Evolutionary conservation across 2,797 vertebrate species (phyloP), one percentile per base, ranked within the genome.

Genomic region (Sparidentex hasta): DNA sequence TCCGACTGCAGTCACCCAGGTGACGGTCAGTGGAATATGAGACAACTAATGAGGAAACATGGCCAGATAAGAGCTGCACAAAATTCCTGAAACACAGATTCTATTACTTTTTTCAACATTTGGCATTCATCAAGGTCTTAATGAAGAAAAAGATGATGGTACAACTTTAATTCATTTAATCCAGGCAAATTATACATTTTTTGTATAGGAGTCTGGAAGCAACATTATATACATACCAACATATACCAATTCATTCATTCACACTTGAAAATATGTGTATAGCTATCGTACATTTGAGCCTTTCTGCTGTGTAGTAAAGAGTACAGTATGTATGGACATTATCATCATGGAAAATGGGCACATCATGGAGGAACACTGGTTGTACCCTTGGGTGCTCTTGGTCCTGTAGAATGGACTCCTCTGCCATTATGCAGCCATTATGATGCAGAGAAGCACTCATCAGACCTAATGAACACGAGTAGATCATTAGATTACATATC

Each of bases 401-500:
- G 66, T 75, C 47, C 65, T 50, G 50, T 44, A 63, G 54, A 85
- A 86, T 87, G 79, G 81, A 85, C 80, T 87, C 41, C 68, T 79
- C 61, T 76, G 71, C 74, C 74, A 88, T 90, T 76, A 79, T 67
- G 21, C 55, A 52, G 66, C 71, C 61, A 89, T 88, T 76, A 86
- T 21, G 13, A 76, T 78, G 69, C 69, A 85, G 55, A 73, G 16
- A 46, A 71, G 75, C 75, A 74, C 67, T 80, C 64, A 76, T 78
- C 76, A 78, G 76, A 65, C 66, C 78, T 85, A 87, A 87, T 85
- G 80, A 89, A 89, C 72, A 78, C 65, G 70, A 78, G 75, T 73
- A 57, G 43, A 74, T 81, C 63, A 78, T 84, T 84, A 66, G 64
- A 84, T 86, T 80, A 83, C 64, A 81, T 61, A 80, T 81, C 63